Conservation (phyloP, 2,113 vertebrate genomes). For the Salvelinus alpinus region DNA sequence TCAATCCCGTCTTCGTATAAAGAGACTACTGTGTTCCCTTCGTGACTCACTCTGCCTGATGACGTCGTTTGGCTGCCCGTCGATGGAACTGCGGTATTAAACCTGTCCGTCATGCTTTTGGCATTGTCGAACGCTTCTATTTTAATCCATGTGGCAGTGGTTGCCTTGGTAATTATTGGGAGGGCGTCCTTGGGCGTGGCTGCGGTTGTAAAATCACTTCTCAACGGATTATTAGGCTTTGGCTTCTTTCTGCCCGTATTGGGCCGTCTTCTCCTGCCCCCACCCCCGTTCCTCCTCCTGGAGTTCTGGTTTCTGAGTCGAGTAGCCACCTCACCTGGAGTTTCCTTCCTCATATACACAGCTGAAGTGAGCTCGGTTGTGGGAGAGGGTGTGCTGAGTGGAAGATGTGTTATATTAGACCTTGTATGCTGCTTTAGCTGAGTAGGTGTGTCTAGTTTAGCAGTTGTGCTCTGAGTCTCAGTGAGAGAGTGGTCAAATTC, state of each 20-base stretch:
- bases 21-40: conserved; percentile 41
- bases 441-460: not conserved
- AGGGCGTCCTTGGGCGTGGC: conserved; percentile 22
- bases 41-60: conserved; percentile 53
- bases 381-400: conserved; percentile 30
- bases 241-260: conserved; percentile 60
- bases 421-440: conserved; percentile 8
- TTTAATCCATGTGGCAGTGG: conserved; percentile 35
- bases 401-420: conserved; percentile 21
- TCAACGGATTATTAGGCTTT: conserved; percentile 45
- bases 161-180: conserved; percentile 23
- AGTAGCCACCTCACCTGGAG: not conserved
- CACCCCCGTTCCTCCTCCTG: conserved; percentile 68
- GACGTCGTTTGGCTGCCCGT: conserved; percentile 50
- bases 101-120: conserved; percentile 27
- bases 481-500: conserved; percentile 28
- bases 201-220: conserved; percentile 11
- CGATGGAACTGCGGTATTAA: conserved; percentile 52
- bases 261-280: conserved; percentile 72
- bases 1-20: conserved; percentile 20
- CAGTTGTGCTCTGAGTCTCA: conserved; percentile 12
- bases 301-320: conserved; percentile 25
- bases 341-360: not conserved
- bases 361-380: conserved; percentile 9
- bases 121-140: conserved; percentile 36